Evolutionary conservation across 2,797 vertebrate species (phyloP), one percentile per base, ranked within the genome.

Genomic region (Thunnus albacares): DNA sequence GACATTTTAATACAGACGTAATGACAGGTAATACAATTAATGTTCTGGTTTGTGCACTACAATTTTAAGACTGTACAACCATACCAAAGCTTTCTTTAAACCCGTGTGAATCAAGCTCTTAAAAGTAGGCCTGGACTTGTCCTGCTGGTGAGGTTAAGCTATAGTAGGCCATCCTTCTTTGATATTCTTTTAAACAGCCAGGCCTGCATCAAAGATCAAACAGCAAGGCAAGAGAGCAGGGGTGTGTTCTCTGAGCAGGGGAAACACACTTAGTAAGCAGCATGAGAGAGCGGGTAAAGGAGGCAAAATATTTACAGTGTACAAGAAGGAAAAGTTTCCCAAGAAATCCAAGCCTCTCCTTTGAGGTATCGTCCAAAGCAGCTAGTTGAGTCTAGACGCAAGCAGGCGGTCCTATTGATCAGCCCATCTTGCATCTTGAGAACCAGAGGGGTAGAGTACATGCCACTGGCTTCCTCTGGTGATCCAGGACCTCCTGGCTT

Each of bases 221-320:
- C 76, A 76, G 85, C 20, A 2, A 38, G 30, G 69, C 60, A 1
- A 62, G 70, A 72, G 80, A 82, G 72, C 33, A 61, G 75, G 75
- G 78, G 71, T 75, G 79, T 87, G 61, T 56, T 77, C 56, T 79
- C 67, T 38, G 81, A 89, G 79, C 75, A 51, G 80, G 76, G 79
- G 77, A 84, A 91, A 87, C 86, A 86, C 85, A 86, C 85, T 81
- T n/a, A 12, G 77, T 89, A 87, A 87, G 85, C 86, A 88, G 87
- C 86, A 87, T 86, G 88, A 89, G 88, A 90, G 84, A 56, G 82
- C 64, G 62, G 86, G 74, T 70, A 58, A 69, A 82, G 83, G 86
- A 88, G 90, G 90, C 83, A 87, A 90, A 94, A 95, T 94, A 95
- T 95, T 94, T 93, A 94, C 90, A 90, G 84, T 91, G 86, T 51